Evolutionary conservation across 2,888 invertebrate species (phyloP).

Genomic region (Archips xylosteana): DNA sequence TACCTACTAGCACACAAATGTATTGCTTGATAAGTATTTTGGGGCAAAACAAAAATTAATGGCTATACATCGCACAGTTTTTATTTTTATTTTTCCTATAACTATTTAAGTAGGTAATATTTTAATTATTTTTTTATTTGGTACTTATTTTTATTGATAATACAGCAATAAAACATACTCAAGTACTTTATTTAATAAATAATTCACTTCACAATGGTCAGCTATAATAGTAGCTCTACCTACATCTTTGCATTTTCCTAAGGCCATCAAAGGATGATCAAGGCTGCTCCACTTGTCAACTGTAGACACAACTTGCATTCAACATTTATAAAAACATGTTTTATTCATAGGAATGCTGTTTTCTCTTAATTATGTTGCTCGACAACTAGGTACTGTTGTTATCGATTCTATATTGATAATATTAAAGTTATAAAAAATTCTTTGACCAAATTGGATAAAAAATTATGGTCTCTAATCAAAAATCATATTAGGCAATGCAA

Average conservation of each 20-base stretch:
- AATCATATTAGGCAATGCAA: too few relatives aligned
- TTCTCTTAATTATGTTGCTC: conserved; percentile 45
- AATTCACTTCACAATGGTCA: conserved; percentile 2
- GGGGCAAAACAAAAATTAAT: background rate
- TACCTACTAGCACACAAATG: background rate
- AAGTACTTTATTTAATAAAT: background rate
- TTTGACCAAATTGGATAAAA: too few relatives aligned
- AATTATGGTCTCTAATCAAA: too few relatives aligned
- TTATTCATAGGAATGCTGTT: conserved; percentile 49
- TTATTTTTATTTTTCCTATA: too few relatives aligned
- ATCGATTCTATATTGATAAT: background rate
- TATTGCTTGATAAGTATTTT: background rate
- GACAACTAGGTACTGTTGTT: conserved; percentile 27
- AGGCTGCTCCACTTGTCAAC: conserved; percentile 66
- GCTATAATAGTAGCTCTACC: conserved; percentile 44
- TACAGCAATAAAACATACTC: background rate
- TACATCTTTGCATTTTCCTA: conserved; percentile 56
- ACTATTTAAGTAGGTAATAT: too few relatives aligned
- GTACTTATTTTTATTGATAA: background rate
- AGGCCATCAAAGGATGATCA: conserved; percentile 68
- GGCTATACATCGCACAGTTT: too few relatives aligned
- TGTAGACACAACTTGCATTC: conserved; percentile 30
- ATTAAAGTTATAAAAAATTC: too few relatives aligned
- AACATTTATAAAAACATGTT: conserved; percentile 40
- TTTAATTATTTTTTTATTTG: background rate